Evolutionary conservation across 2,797 vertebrate genomes (phyloP).

Genomic region (Kryptopterus vitreolus): DNA sequence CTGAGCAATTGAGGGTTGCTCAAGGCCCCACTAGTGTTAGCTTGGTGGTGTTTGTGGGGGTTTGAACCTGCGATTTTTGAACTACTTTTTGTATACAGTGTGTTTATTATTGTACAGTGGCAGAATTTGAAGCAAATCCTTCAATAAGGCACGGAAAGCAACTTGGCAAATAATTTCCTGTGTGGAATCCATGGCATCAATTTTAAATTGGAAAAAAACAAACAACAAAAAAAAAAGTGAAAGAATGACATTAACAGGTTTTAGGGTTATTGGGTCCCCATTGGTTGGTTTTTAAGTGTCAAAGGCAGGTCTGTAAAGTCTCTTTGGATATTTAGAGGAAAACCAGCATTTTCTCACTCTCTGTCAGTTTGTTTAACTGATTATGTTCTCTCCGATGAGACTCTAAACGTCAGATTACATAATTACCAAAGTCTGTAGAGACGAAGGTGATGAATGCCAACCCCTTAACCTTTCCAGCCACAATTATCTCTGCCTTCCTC

Average conservation of each 20-base stretch:
- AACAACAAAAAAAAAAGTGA: neutral
- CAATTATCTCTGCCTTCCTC: conserved; percentile 63
- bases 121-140: neutral
- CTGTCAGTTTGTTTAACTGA: conserved; percentile 67
- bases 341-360: conserved; percentile 72
- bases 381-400: conserved; percentile 69
- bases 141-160: neutral
- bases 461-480: conserved; percentile 50
- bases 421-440: conserved; percentile 65
- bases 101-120: neutral
- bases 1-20: too few relatives aligned
- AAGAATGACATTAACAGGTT: neutral
- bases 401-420: conserved; percentile 63
- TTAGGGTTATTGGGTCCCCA: neutral
- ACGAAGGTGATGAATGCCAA: conserved; percentile 65
- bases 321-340: conserved; percentile 52
- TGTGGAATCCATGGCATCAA: neutral
- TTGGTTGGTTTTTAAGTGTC: conserved; percentile 38
- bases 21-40: too few relatives aligned
- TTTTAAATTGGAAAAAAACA: neutral
- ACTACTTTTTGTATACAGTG: too few relatives aligned
- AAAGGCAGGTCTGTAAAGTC: conserved; percentile 53
- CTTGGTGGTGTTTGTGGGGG: too few relatives aligned
- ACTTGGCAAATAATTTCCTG: neutral
- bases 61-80: too few relatives aligned